Evolutionary conservation across 2,797 vertebrate genomes (phyloP).

Genomic region (Pagetopsis macropterus): DNA sequence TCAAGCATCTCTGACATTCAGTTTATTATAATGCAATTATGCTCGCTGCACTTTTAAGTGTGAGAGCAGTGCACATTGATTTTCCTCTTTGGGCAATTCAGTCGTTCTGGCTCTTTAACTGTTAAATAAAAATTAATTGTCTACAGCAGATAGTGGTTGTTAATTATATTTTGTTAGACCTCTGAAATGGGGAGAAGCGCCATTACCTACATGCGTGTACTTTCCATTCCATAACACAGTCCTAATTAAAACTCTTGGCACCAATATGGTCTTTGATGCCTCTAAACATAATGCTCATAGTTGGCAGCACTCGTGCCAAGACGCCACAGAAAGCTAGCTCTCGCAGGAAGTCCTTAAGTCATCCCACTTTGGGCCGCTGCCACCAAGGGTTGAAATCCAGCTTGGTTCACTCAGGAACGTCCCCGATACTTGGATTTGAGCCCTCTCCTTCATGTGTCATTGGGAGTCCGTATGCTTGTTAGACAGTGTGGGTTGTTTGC

Average conservation of each 20-base stretch:
- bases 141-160: constrained; percentile 59
- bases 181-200: constrained; percentile 59
- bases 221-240: constrained; percentile 65
- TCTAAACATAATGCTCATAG: constrained; percentile 72
- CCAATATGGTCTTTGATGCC: constrained; percentile 58
- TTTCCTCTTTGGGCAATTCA: constrained; percentile 54
- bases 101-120: constrained; percentile 64
- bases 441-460: constrained; percentile 77
- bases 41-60: constrained; percentile 40
- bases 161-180: constrained; percentile 70
- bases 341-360: constrained; percentile 77
- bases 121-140: constrained; percentile 73
- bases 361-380: constrained; percentile 69
- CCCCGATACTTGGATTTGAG: constrained; percentile 65
- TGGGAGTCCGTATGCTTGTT: constrained; percentile 77
- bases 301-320: constrained; percentile 63
- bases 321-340: constrained; percentile 69
- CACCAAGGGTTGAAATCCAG: constrained; percentile 73
- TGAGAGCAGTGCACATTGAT: constrained; percentile 33
- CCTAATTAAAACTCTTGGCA: constrained; percentile 78
- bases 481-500: constrained; percentile 65
- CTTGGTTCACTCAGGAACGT: constrained; percentile 65
- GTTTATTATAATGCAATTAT: constrained; percentile 49
- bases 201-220: constrained; percentile 70
- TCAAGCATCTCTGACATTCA: constrained; percentile 33